A percentile compares a stretch with the other conserved stretches of the same genome.
Conservation (phyloP, 2,113 vertebrate genomes). For the Elephas maximus region DNA sequence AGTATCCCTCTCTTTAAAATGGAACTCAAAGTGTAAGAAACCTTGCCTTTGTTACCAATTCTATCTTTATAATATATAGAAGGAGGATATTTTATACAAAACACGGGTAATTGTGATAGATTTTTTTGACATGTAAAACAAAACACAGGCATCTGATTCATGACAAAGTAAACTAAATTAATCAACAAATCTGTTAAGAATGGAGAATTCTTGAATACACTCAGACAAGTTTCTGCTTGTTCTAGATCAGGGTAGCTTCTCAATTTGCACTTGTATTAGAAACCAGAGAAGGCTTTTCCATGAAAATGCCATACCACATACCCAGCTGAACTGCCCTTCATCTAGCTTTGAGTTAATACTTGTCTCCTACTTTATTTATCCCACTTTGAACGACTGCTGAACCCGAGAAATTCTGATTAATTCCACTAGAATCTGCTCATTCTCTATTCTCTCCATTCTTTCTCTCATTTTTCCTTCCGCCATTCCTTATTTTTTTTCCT, state of each 20-base stretch:
- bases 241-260: not conserved
- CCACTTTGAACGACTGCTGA: not conserved
- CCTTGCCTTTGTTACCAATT: not conserved
- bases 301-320: not conserved
- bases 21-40: not conserved
- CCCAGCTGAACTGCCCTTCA: not conserved
- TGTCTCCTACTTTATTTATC: not conserved
- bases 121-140: not conserved
- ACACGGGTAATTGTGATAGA: not conserved
- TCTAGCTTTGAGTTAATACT: not conserved
- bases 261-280: not conserved
- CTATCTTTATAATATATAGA: not conserved
- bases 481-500: no score
- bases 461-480: not conserved
- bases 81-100: not conserved
- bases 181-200: not conserved
- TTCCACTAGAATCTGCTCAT: not conserved
- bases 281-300: not conserved
- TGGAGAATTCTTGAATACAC: not conserved
- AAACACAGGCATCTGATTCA: not conserved
- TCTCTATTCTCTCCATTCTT: not conserved
- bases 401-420: not conserved
- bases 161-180: not conserved
- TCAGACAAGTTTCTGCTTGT: not conserved
- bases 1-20: not conserved